phyloP scores from a whole-genome alignment of 2,888 invertebrate genomes.

The Diarsia mendica region DNA sequence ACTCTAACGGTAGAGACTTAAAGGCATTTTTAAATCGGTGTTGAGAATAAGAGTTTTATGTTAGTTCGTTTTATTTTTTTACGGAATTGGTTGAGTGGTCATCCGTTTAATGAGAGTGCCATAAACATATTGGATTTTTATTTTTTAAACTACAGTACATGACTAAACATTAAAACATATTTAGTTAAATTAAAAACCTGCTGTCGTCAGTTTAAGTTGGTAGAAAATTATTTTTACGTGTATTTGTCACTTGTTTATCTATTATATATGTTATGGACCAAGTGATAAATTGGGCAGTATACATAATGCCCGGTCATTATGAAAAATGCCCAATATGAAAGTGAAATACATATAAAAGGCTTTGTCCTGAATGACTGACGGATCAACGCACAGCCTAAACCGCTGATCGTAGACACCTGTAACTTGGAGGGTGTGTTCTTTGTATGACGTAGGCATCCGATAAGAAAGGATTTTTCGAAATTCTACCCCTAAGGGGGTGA shows the following conservation, averaged over 20 bases:
- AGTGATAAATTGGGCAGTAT: no score
- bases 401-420: no score
- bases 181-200: background rate
- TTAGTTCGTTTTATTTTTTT: background rate
- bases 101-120: background rate
- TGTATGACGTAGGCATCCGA: no score
- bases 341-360: no score
- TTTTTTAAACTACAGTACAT: background rate
- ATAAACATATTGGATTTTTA: background rate
- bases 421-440: no score
- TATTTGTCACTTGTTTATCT: background rate
- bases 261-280: no score
- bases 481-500: no score
- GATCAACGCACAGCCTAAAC: no score
- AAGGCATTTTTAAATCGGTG: slow-evolving; percentile 8
- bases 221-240: background rate
- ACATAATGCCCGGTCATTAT: no score
- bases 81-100: background rate
- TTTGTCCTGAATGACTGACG: no score
- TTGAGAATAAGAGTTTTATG: background rate
- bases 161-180: background rate
- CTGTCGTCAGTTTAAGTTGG: background rate
- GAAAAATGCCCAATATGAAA: no score
- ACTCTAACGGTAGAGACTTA: slow-evolving; percentile 6
- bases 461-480: no score